Base-by-base conservation (phyloP, 2,797 vertebrate genomes). In the Gastrophryne carolinensis region DNA sequence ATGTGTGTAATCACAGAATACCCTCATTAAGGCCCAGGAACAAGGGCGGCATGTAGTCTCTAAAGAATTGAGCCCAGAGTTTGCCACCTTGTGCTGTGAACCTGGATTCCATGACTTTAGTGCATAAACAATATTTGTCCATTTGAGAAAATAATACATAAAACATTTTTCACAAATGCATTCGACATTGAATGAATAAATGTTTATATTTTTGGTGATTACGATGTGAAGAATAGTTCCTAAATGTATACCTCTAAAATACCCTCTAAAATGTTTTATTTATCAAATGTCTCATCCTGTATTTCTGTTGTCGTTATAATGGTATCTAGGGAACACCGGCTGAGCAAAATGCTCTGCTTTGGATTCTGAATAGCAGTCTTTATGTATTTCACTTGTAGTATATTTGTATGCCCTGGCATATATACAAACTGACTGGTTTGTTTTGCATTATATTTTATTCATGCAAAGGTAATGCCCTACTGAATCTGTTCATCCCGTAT, bases 101-200 rank as follows among this genome's bases (percentile, higher is more conserved):
- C n/a, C 86, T 84, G 79, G 84, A 86, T 64, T 74, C 73, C 83
- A 83, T 82, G 81, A 81, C 80, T 82, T 84, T 65, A 76, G 85
- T 80, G 82, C 82, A 82, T 85, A 65, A 84, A 75, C 76, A 83
- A 74, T 79, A 63, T 83, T 68, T 79, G 3, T 44, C 26, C 47
- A n/a, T n/a, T 29, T 12, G 29, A 47, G 21, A 15, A 30, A 2
- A n/a, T 17, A 47, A 39, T 56, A 21, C 47, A 52, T 50, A 29
- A 39, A 24, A 32, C 34, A 32, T 37, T 23, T 6, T 11, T 53
- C 21, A 23, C 60, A 23, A 12, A 12, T 39, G 32, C 3, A 35
- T 2, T 35, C 63, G 9, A 2, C 9, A 54, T 17, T 19, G 1
- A 54, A 52, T 17, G 9, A 23, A 10, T n/a, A 47, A 53, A 15